Base-by-base conservation (phyloP, 1,140 invertebrate genomes). In the Brachionus paranguensis region DNA sequence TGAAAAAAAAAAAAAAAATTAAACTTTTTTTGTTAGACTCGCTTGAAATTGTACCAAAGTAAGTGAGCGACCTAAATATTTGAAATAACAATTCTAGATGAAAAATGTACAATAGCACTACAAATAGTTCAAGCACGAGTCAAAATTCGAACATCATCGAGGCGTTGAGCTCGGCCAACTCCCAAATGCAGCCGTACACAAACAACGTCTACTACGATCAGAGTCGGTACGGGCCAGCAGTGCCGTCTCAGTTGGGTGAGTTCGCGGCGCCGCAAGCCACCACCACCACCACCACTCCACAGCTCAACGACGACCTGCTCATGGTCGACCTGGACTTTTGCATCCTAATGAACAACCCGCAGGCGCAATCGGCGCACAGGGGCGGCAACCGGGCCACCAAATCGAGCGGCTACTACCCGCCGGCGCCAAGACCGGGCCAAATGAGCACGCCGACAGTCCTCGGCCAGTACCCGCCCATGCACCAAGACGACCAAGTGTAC, bases 111-210 rank as follows among this genome's bases (percentile, higher is more conserved):
- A 68, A 68, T 68, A 27, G 17, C 11, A 68, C 65, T 60, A 20
- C 53, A 8, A 60, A 60, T 60, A 60, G 53, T 60, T 60, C 53
- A 60, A 60, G 20, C 53, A 60, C 53, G 53, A 60, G 53, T 60
- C 53, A 60, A 68, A 68, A 68, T 68, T 14, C 65, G 27, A 72
- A 72, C 43, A 72, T 72, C n/a, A 50, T 76, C 12, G 41, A 76
- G 43, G 20, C 72, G 5, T 50, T 50, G 17, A 76, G 24, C 20
- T 50, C 72, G 17, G 37, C 70, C 17, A 68, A 68, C 33, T 68
- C 33, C 27, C 68, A 72, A 72, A 72, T 72, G 68, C 2, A 45
- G 68, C 68, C 68, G 24, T 72, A 72, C 43, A 20, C 68, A 20
- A 45, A 45, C 37, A 72, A 43, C 10, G 33, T 76, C 5, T 76